Evolutionary conservation across 2,888 invertebrate genomes (phyloP).

Genomic region (Heteromurus nitidus): DNA sequence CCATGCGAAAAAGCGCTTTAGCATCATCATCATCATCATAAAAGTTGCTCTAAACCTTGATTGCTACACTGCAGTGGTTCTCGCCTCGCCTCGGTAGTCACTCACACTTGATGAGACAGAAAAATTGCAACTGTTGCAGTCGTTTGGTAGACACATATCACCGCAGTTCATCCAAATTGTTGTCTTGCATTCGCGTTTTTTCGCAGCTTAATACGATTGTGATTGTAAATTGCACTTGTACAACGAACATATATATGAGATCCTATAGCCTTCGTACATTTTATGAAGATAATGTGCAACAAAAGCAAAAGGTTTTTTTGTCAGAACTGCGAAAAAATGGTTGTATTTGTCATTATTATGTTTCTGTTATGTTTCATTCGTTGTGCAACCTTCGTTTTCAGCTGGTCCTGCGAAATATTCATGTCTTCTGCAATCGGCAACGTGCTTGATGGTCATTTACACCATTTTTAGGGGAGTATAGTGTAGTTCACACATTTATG

Average conservation of each 20-base stretch:
- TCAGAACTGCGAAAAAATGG: too few species aligned
- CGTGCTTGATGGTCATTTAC: conserved; percentile 33
- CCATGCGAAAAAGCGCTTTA: conserved; percentile 11
- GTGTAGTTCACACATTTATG: background rate
- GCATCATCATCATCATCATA: background rate
- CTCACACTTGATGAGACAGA: background rate
- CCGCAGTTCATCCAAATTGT: background rate
- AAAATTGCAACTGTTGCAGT: conserved; percentile 36
- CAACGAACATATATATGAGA: too few species aligned
- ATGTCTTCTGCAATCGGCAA: background rate
- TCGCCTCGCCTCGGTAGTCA: conserved; percentile 48
- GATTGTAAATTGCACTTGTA: too few species aligned
- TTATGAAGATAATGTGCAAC: too few species aligned
- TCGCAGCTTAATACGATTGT: too few species aligned
- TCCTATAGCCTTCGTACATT: too few species aligned
- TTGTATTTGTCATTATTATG: background rate
- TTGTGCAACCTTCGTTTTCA: background rate
- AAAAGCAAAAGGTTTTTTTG: too few species aligned
- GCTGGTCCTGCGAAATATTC: background rate
- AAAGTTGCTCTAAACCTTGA: conserved; percentile 65
- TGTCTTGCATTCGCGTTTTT: background rate
- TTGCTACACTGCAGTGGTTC: conserved; percentile 62
- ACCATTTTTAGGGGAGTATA: conserved; percentile 22
- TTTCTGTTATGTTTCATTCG: background rate
- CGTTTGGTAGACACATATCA: too few species aligned